A percentile compares a stretch with the other conserved stretches of the same genome.
These are phyloP conservation scores for Zygothrica quintamaculata DNA, from an alignment of 2,888 invertebrate species.

Conservation along the genomic window DNA sequence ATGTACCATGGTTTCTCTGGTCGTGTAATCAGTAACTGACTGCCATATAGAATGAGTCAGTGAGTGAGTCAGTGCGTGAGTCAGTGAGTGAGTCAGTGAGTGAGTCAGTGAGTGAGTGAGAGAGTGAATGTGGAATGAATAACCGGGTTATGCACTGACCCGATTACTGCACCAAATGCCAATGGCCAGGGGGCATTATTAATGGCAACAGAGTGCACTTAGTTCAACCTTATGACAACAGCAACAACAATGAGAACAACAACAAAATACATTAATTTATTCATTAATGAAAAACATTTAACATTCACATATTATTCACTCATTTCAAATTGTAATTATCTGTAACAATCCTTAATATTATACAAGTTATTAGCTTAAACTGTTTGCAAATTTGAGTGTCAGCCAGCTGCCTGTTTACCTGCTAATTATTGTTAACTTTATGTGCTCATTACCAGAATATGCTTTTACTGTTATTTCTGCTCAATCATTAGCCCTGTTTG, in stretches of 20 bases:
- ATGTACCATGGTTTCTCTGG: not conserved
- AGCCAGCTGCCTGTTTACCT: too few relatives aligned
- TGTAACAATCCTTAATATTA: not conserved
- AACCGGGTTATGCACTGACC: constrained; percentile 59
- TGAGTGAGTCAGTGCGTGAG: not conserved
- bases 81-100: not conserved
- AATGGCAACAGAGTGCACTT: constrained; percentile 59
- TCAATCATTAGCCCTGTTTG: too few relatives aligned
- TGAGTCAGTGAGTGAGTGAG: not conserved
- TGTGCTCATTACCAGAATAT: too few relatives aligned
- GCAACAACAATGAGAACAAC: too few relatives aligned
- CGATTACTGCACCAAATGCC: constrained; percentile 40
- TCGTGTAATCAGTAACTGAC: not conserved
- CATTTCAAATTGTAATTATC: not conserved
- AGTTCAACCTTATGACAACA: constrained; percentile 44
- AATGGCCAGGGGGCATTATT: constrained; percentile 58
- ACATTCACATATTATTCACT: constrained; percentile 11
- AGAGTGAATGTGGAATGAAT: constrained; percentile 7
- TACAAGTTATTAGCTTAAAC: not conserved
- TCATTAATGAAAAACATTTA: constrained; percentile 35
- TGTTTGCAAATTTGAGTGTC: not conserved
- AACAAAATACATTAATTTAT: constrained; percentile 50
- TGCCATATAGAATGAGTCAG: not conserved
- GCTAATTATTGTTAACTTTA: too few relatives aligned
- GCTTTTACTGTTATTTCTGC: too few relatives aligned